Percentiles rank a stretch among this genome's conserved stretches.
These are phyloP conservation scores for Mesitornis unicolor DNA, from an alignment of 2,113 vertebrate species.

Conservation along the genomic window DNA sequence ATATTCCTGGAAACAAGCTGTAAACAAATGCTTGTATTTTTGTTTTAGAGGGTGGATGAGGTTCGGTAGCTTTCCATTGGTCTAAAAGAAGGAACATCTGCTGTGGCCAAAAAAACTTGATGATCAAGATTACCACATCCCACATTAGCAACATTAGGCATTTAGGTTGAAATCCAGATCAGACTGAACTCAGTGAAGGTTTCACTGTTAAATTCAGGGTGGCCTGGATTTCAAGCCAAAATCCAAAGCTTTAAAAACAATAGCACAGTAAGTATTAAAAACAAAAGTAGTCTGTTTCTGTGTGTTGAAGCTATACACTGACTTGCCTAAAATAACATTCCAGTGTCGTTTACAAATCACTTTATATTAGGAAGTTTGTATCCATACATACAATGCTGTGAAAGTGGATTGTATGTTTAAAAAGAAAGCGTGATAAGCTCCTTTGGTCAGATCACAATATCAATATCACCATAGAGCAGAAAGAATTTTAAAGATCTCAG, in stretches of 20 bases:
- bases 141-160: conserved; percentile 40
- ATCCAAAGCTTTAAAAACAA: conserved; percentile 23
- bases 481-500: neutral
- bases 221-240: conserved; percentile 15
- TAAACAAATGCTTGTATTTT: conserved; percentile 62
- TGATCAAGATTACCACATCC: conserved; percentile 60
- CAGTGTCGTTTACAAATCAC: neutral
- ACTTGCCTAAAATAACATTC: neutral
- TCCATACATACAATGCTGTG: neutral
- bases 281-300: neutral
- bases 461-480: neutral
- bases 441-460: neutral
- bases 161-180: conserved; percentile 26
- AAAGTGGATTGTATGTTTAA: neutral
- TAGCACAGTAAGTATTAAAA: neutral
- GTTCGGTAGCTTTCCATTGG: conserved; percentile 49
- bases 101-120: conserved; percentile 49
- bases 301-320: neutral
- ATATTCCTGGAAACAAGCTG: conserved; percentile 29
- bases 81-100: conserved; percentile 58
- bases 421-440: neutral
- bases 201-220: neutral
- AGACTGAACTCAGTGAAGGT: neutral
- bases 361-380: neutral
- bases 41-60: conserved; percentile 49